phyloP scores from a whole-genome alignment of 2,888 invertebrate genomes.

The Polia nebulosa region DNA sequence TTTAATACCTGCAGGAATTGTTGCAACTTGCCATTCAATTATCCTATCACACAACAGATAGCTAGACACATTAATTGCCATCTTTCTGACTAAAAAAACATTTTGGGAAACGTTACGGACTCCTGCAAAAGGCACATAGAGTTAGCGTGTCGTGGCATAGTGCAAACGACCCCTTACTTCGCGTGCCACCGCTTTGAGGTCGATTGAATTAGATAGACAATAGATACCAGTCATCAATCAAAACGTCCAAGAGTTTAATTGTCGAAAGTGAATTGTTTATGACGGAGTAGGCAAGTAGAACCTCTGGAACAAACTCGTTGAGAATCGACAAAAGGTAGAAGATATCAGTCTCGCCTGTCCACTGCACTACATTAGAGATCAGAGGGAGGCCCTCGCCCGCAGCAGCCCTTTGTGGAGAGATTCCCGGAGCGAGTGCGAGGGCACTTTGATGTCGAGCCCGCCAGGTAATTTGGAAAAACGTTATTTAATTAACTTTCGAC shows the following conservation, averaged over 20 bases:
- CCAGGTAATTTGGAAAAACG: slow-evolving; percentile 90
- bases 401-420: slow-evolving; percentile 87
- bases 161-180: slow-evolving; percentile 76
- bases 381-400: slow-evolving; percentile 83
- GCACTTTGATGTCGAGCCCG: slow-evolving; percentile 87
- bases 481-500: slow-evolving; percentile 91
- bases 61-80: slow-evolving; percentile 41
- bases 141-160: slow-evolving; percentile 74
- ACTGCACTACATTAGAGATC: slow-evolving; percentile 78
- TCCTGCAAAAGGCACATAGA: slow-evolving; percentile 52
- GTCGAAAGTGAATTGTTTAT: slow-evolving; percentile 70
- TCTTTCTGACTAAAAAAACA: slow-evolving; percentile 14
- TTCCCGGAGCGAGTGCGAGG: slow-evolving; percentile 80
- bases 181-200: slow-evolving; percentile 79
- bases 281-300: slow-evolving; percentile 29
- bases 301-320: slow-evolving; percentile 45
- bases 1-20: background rate
- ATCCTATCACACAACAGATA: slow-evolving; percentile 20
- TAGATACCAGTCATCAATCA: slow-evolving; percentile 84
- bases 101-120: slow-evolving; percentile 36
- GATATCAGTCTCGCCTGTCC: slow-evolving; percentile 80
- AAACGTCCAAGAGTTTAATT: slow-evolving; percentile 75
- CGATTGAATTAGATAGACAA: slow-evolving; percentile 85
- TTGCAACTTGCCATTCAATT: slow-evolving; percentile 38
- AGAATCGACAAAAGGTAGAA: slow-evolving; percentile 79